phyloP scores from a whole-genome alignment of 2,888 invertebrate genomes.

The Embidobia sp. region DNA sequence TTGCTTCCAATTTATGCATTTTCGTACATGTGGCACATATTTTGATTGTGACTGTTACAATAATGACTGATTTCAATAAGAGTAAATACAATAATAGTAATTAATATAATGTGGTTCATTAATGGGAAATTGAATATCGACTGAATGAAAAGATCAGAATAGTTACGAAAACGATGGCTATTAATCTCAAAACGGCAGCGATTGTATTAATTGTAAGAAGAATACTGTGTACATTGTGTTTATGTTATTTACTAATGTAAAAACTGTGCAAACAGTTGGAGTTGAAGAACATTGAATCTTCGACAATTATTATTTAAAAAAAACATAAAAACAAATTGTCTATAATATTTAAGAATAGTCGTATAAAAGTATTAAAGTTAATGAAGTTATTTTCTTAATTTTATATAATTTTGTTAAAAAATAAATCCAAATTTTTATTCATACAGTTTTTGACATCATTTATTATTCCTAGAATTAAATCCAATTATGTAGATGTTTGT shows the following conservation, averaged over 20 bases:
- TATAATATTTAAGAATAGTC: constrained; percentile 1
- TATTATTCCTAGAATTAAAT: too few species aligned
- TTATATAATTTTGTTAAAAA: constrained; percentile 32
- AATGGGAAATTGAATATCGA: too few species aligned
- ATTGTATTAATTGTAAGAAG: background rate
- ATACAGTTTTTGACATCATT: too few species aligned
- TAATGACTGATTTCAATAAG: too few species aligned
- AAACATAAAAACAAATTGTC: constrained; percentile 2
- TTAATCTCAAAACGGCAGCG: background rate
- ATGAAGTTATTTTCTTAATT: constrained; percentile 31
- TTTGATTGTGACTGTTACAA: too few species aligned
- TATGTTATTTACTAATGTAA: constrained; percentile 1
- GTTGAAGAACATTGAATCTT: background rate
- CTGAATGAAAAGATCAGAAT: too few species aligned
- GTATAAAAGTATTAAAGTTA: constrained; percentile 15
- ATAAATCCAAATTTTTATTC: constrained; percentile 22
- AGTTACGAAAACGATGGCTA: too few species aligned
- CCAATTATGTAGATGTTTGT: too few species aligned
- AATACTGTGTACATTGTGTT: background rate
- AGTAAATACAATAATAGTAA: too few species aligned
- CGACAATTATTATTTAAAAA: constrained; percentile 3
- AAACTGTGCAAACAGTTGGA: background rate
- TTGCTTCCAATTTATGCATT: too few species aligned
- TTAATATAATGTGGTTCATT: too few species aligned
- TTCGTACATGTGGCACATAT: too few species aligned